Evolutionary conservation across 2,888 invertebrate genomes (phyloP), one percentile per base, ranked within the genome.

Genomic region (Melinaea marsaeus): DNA sequence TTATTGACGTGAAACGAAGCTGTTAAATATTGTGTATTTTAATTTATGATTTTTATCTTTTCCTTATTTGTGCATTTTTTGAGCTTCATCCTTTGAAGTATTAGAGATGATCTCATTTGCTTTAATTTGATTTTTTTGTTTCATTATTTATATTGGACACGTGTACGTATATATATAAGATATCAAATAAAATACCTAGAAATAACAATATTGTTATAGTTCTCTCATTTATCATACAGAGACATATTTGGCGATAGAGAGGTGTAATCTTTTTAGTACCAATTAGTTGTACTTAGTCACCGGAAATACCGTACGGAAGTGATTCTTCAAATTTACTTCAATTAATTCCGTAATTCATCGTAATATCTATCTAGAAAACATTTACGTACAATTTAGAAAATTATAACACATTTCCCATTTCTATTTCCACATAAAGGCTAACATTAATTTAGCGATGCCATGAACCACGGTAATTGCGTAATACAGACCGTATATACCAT

Each of bases 401-500:
- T 51, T 51, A 51, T 34, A 58, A 58, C 34, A 58, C 58, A 47
- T 47, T 42, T 47, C 46, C 13, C 34, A 58, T 48, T 58, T 34
- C 51, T 51, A 51, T 51, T 51, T 51, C 48, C 51, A 51, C 51
- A 51, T 57, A 56, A 62, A 60, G 59, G 59, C 65, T 65, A 55
- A 54, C 56, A 59, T 61, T 60, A 67, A 67, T 61, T 59, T 60
- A 13, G 58, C 46, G 60, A 63, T 61, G 45, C 59, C 62, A 65
- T 68, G 62, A 62, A 61, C 55, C 60, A 63, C 42, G 59, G 82
- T 84, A 85, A 86, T 87, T 82, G 81, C 80, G 75, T 71, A 78
- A 82, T 79, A 78, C 81, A 85, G 86, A 86, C 79, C 78, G 78
- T 81, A 77, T 77, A 78, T 76, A 60, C 62, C 62, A 58, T 73